Evolutionary conservation across 1,140 invertebrate species (phyloP).

Genomic region (Ladona fulva): DNA sequence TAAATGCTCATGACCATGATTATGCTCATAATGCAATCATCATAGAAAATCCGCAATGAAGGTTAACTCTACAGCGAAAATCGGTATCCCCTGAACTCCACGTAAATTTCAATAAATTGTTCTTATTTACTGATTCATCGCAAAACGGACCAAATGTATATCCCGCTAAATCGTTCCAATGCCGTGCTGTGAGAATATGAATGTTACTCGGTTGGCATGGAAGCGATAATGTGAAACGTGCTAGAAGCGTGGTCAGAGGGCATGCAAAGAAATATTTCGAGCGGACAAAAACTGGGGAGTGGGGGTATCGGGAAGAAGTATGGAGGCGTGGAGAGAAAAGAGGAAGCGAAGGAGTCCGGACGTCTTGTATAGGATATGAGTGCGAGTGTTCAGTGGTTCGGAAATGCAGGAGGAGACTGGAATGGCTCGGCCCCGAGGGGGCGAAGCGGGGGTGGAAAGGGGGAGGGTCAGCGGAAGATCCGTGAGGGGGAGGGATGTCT

Average conservation of each 20-base stretch:
- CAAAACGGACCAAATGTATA: too few species aligned
- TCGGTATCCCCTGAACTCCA: too few species aligned
- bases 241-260: background rate
- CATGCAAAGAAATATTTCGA: background rate
- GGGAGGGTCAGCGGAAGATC: background rate
- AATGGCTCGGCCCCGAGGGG: background rate
- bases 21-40: too few species aligned
- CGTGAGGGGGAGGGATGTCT: background rate
- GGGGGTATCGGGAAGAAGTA: background rate
- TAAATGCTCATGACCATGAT: too few species aligned
- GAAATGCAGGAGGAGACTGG: background rate
- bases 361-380: conserved; percentile 4
- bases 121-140: too few species aligned
- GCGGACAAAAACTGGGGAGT: background rate
- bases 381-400: background rate
- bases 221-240: background rate
- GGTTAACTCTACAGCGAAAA: too few species aligned
- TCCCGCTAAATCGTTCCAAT: too few species aligned
- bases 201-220: background rate
- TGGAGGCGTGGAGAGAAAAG: background rate
- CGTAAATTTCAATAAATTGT: too few species aligned
- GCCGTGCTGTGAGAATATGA: background rate
- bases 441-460: background rate
- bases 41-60: too few species aligned
- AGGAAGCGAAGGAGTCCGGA: background rate